A percentile compares a stretch with the other conserved stretches of the same genome.
Evolutionary conservation across 64 coral and sea anemone species (phyloP).

Genomic region (Porites australiensis): DNA sequence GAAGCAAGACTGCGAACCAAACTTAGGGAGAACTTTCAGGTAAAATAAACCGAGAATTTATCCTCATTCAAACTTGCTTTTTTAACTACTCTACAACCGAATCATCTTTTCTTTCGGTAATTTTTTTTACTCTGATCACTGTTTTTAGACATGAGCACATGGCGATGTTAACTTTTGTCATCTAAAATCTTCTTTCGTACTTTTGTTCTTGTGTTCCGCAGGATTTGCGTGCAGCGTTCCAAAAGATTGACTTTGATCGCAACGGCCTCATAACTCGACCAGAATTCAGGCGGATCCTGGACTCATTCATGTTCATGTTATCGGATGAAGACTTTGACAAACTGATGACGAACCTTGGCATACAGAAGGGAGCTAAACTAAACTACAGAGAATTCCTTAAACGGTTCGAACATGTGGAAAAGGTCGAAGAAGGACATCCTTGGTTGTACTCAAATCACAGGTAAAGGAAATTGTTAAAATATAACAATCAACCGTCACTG

Average conservation of each 20-base stretch:
- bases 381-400: slow-evolving; percentile 95
- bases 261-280: slow-evolving; percentile 83
- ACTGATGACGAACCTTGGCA: slow-evolving; percentile 77
- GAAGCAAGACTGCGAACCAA: slow-evolving; percentile 78
- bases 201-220: slow-evolving; percentile 3
- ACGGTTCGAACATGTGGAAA: slow-evolving; percentile 89
- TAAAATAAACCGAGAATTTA: slow-evolving; percentile 5
- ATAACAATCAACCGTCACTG: no score
- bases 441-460: slow-evolving; percentile 92
- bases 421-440: slow-evolving; percentile 86
- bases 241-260: slow-evolving; percentile 95
- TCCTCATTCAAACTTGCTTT: no score
- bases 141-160: no score
- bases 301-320: slow-evolving; percentile 91
- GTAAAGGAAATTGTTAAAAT: slow-evolving; percentile 26
- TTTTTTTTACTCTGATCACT: no score
- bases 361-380: slow-evolving; percentile 85
- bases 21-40: slow-evolving; percentile 76
- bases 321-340: slow-evolving; percentile 96
- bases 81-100: no score
- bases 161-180: no score
- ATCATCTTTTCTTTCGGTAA: no score
- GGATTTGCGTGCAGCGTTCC: slow-evolving; percentile 92
- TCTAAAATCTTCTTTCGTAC: no score
- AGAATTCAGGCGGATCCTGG: slow-evolving; percentile 91